Conservation (phyloP, 2,888 invertebrate species). For the Lampropteryx suffumata region DNA sequence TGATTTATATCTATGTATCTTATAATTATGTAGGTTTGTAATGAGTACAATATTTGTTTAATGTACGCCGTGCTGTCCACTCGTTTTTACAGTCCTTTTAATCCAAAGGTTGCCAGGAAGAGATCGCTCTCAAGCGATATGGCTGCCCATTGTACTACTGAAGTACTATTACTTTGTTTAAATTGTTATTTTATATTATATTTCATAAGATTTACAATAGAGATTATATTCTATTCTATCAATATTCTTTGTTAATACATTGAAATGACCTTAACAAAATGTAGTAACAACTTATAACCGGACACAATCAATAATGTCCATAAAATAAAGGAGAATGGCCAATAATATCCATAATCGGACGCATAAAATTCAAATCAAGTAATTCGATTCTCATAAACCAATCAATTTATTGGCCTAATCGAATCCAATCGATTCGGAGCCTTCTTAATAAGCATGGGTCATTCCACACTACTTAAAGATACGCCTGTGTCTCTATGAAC, state of each 20-base stretch:
- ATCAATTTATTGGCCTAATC: conserved; percentile 23
- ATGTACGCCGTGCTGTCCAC: no score
- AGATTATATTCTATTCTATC: no score
- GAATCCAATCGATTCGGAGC: conserved; percentile 17
- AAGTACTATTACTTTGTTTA: no score
- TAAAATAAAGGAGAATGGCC: conserved; percentile 13
- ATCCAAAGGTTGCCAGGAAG: no score
- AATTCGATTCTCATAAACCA: conserved; percentile 17
- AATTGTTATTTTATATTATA: no score
- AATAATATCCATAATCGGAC: conserved; percentile 14
- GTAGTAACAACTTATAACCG: conserved; percentile 1
- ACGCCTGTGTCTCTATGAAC: neutral
- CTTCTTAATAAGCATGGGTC: conserved; percentile 6
- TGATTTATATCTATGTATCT: no score
- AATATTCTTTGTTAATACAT: conserved; percentile 4
- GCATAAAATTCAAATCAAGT: conserved; percentile 23
- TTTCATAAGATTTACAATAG: no score
- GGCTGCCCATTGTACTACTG: no score
- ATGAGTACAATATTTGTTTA: no score
- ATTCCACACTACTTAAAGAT: neutral
- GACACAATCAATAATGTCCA: conserved; percentile 16
- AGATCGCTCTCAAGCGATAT: no score
- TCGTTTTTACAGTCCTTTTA: no score
- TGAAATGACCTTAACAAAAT: neutral
- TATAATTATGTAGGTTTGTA: no score